Percentiles rank a stretch among this genome's conserved stretches.
These are phyloP conservation scores for Odontesthes bonariensis DNA, from an alignment of 2,113 vertebrate species.

Conservation along the genomic window DNA sequence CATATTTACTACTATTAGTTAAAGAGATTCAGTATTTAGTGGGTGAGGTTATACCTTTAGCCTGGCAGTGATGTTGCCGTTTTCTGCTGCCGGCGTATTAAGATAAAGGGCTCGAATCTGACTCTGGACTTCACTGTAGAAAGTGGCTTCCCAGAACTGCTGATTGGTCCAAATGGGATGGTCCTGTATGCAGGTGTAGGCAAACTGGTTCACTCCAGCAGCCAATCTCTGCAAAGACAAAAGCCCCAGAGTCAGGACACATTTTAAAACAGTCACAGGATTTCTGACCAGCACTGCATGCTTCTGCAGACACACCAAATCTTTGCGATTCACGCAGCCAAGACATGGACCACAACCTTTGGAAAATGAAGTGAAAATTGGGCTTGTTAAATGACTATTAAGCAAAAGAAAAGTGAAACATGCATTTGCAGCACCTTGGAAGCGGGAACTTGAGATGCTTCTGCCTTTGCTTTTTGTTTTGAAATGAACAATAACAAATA, in stretches of 20 bases:
- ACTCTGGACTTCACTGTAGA: constrained; percentile 95
- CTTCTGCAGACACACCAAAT: background rate
- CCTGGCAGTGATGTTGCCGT: constrained; percentile 74
- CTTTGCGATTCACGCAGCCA: too few species aligned
- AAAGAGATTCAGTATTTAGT: background rate
- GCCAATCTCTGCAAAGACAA: constrained; percentile 89
- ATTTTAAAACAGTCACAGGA: background rate
- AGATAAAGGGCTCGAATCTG: constrained; percentile 95
- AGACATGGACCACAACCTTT: background rate
- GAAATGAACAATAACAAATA: too few species aligned
- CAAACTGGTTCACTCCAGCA: constrained; percentile 95
- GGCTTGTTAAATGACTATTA: background rate
- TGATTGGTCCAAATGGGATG: constrained; percentile 97
- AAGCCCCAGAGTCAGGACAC: constrained; percentile 19
- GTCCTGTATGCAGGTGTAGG: constrained; percentile 97
- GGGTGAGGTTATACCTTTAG: constrained; percentile 83
- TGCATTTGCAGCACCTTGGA: too few species aligned
- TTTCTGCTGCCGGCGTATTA: constrained; percentile 86
- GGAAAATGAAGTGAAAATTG: background rate
- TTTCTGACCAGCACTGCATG: background rate
- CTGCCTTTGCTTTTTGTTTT: too few species aligned
- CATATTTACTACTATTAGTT: too few species aligned
- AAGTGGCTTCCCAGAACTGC: constrained; percentile 98
- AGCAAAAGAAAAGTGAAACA: background rate
- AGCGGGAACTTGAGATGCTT: too few species aligned